Conservation (phyloP, 1,140 invertebrate genomes). For the Pseudoatta argentina region DNA sequence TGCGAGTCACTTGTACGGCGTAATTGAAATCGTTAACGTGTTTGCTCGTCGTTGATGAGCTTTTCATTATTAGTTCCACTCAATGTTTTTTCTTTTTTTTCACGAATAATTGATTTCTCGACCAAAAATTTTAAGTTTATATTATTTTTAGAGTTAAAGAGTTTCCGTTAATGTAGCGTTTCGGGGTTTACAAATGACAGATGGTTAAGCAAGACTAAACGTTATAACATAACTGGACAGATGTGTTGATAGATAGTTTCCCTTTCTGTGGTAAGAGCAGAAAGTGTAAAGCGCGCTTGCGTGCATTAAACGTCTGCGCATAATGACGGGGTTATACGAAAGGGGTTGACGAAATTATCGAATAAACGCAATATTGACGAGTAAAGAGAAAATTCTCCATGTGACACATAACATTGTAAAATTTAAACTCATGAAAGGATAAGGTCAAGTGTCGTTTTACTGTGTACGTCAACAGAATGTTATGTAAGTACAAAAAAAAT, state of each 20-base stretch:
- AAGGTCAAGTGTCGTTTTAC: not conserved
- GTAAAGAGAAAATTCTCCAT: not conserved
- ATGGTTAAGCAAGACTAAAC: not conserved
- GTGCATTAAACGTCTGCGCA: conserved; percentile 30
- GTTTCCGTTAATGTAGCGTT: not conserved
- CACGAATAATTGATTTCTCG: not conserved
- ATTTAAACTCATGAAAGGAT: not conserved
- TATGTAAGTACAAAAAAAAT: conserved; percentile 19
- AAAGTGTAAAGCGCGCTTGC: conserved; percentile 29
- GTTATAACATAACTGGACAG: conserved; percentile 34
- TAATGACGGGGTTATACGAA: not conserved
- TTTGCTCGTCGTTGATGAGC: not conserved
- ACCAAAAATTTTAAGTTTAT: not conserved
- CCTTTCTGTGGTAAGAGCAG: not conserved
- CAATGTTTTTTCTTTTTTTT: not conserved
- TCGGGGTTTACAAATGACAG: not conserved
- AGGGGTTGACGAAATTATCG: not conserved
- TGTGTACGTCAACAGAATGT: not conserved
- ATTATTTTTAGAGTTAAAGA: not conserved
- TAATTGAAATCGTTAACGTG: not conserved
- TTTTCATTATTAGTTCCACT: not conserved
- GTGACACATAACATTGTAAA: not conserved
- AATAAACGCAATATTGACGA: not conserved
- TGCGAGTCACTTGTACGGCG: conserved; percentile 22
- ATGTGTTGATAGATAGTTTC: conserved; percentile 1